These are phyloP conservation scores for Hylia prasina DNA, from an alignment of 2,113 vertebrate species.

Conservation along the genomic window DNA sequence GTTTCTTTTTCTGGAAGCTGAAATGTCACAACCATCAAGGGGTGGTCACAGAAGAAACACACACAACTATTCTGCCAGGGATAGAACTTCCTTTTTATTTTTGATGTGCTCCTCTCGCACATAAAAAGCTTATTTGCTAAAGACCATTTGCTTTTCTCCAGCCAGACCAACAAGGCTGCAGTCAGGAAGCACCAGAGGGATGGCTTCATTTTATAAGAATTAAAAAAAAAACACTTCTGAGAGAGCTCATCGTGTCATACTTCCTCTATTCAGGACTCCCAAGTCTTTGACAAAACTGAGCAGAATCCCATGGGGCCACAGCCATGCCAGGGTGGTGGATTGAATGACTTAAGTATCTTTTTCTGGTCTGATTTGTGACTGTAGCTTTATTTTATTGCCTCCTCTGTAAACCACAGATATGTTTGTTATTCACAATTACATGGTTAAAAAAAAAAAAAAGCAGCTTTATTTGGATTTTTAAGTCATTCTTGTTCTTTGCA, in stretches of 20 bases:
- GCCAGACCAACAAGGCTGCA: background rate
- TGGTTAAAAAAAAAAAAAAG: background rate
- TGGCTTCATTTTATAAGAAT: background rate
- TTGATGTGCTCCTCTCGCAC: background rate
- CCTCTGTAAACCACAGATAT: slow-evolving; percentile 45
- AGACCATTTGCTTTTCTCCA: background rate
- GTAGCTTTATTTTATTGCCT: slow-evolving; percentile 28
- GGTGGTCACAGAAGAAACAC: background rate
- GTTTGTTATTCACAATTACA: slow-evolving; percentile 42
- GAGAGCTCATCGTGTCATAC: background rate
- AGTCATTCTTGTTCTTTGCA: slow-evolving; percentile 9
- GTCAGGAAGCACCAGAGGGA: background rate
- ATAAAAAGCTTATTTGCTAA: background rate
- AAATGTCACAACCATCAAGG: fast-evolving
- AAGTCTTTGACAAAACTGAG: slow-evolving; percentile 11
- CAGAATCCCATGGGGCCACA: background rate
- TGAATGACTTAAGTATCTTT: slow-evolving; percentile 42
- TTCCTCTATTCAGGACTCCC: background rate
- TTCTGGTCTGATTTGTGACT: slow-evolving; percentile 22
- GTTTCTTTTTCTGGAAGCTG: background rate
- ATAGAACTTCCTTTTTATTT: background rate
- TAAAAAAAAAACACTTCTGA: background rate
- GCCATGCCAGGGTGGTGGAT: background rate
- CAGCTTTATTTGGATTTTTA: slow-evolving; percentile 27
- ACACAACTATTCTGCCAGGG: background rate